A percentile compares a stretch with the other conserved stretches of the same genome.
Conservation (phyloP, 2,888 invertebrate genomes). For the Formica aserva region DNA sequence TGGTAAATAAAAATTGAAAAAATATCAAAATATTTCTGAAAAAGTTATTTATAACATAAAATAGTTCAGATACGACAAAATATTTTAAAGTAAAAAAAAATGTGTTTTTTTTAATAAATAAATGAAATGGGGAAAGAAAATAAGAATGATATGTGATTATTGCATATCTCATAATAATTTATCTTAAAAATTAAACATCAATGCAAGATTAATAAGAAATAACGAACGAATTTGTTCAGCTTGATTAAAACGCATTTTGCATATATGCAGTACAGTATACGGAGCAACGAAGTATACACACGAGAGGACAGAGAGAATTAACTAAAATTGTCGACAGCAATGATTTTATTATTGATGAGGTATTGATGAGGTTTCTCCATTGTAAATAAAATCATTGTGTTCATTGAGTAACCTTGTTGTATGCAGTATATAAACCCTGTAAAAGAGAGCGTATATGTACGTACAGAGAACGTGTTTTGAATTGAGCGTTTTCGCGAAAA, state of each 20-base stretch:
- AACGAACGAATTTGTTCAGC: neutral
- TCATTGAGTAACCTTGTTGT: conserved; percentile 3
- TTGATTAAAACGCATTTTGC: conserved; percentile 24
- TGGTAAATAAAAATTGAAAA: neutral
- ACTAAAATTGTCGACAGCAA: neutral
- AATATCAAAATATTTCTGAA: neutral
- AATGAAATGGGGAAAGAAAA: neutral
- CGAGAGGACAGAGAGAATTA: neutral
- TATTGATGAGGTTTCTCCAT: neutral
- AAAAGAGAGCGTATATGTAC: neutral
- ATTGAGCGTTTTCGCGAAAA: neutral
- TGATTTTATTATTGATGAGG: conserved; percentile 19
- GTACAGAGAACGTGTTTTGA: neutral
- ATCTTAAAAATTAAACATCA: neutral
- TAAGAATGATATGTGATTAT: neutral
- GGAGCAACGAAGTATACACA: neutral
- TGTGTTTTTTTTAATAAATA: neutral
- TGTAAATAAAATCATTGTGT: conserved; percentile 6
- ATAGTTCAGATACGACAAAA: neutral
- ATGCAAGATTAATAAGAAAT: neutral
- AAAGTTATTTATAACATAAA: neutral
- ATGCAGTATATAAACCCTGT: neutral
- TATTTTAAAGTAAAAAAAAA: neutral
- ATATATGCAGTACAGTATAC: too few species aligned
- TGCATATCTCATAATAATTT: neutral